Conservation (phyloP, 1,140 invertebrate species). For the Penaeus vannamei region DNA sequence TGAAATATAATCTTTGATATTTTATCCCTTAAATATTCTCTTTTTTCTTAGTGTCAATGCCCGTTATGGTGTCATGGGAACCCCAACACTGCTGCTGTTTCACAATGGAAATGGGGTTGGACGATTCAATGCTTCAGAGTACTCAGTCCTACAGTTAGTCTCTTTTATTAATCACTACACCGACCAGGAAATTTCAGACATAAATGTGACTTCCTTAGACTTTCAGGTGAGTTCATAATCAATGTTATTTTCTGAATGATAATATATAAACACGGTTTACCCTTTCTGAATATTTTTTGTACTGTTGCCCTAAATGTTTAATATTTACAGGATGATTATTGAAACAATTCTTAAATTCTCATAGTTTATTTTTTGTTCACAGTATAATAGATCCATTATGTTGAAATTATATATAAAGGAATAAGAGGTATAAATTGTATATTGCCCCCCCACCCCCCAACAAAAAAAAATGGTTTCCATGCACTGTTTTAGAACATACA, state of each 20-base stretch:
- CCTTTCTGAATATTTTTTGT: neutral
- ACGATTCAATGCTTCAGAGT: slow-evolving; percentile 89
- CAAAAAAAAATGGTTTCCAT: no score
- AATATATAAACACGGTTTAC: slow-evolving; percentile 81
- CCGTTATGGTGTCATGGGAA: slow-evolving; percentile 93
- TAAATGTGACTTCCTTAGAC: slow-evolving; percentile 62
- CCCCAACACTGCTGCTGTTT: slow-evolving; percentile 92
- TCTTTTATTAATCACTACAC: slow-evolving; percentile 81
- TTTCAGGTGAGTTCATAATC: slow-evolving; percentile 46
- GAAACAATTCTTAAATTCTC: no score
- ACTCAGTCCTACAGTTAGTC: slow-evolving; percentile 84
- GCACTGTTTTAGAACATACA: no score
- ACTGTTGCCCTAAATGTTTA: neutral
- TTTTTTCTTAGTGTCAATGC: slow-evolving; percentile 80
- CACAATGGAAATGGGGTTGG: slow-evolving; percentile 91
- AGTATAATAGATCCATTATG: no score
- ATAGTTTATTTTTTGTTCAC: no score
- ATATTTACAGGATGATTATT: no score
- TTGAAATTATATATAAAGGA: no score
- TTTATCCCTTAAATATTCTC: neutral
- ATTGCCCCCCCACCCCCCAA: no score
- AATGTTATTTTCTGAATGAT: slow-evolving; percentile 74
- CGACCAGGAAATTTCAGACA: slow-evolving; percentile 55
- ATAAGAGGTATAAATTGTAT: no score
- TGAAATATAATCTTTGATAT: neutral